Evolutionary conservation across 2,113 vertebrate genomes (phyloP).

Genomic region (Malurus alboscapulatus): DNA sequence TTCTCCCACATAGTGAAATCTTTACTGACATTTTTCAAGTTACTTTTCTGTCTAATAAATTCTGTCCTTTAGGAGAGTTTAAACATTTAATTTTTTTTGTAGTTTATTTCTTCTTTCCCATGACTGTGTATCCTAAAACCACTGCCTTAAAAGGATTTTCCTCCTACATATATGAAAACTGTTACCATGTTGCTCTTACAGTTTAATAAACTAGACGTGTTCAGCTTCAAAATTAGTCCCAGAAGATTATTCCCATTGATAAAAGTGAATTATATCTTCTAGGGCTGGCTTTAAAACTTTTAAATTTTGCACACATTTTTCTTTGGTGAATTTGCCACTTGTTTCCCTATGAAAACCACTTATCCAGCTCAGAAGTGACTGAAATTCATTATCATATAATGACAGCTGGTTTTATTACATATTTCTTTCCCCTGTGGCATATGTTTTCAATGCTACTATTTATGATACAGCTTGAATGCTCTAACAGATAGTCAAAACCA

Average conservation of each 20-base stretch:
- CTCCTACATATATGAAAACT: background rate
- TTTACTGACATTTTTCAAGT: background rate
- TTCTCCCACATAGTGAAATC: background rate
- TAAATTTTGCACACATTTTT: background rate
- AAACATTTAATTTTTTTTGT: background rate
- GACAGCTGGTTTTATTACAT: slow-evolving; percentile 39
- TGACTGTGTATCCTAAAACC: background rate
- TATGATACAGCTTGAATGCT: slow-evolving; percentile 32
- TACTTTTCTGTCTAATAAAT: background rate
- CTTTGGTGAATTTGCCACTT: background rate
- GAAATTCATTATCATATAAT: slow-evolving; percentile 51
- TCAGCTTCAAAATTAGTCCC: background rate
- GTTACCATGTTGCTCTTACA: background rate
- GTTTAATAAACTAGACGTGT: background rate
- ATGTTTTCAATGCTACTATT: slow-evolving; percentile 54
- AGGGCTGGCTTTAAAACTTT: background rate
- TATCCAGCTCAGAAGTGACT: slow-evolving; percentile 16
- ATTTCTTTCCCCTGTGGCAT: slow-evolving; percentile 32
- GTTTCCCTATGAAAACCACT: background rate
- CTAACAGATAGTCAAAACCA: slow-evolving; percentile 47
- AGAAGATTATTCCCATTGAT: background rate
- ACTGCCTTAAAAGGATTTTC: background rate
- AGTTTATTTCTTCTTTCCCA: background rate
- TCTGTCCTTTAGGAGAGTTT: background rate
- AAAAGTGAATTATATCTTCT: background rate